These are phyloP conservation scores for Meganola albula DNA, from an alignment of 2,888 invertebrate species.

Conservation along the genomic window DNA sequence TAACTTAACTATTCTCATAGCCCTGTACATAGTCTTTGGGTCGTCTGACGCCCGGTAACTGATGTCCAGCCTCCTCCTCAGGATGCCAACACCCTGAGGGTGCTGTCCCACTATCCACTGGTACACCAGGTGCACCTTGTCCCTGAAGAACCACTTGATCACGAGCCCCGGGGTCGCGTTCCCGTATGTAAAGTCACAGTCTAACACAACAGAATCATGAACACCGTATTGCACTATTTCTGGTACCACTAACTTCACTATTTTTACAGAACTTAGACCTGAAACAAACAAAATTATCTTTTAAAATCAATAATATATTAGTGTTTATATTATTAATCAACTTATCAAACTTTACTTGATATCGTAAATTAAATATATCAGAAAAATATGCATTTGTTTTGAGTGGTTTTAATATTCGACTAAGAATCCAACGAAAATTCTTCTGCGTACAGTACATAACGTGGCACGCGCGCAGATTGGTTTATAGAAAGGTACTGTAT, in stretches of 20 bases:
- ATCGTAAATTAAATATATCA: too few species aligned
- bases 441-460: too few species aligned
- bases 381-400: too few species aligned
- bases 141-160: slow-evolving; percentile 87
- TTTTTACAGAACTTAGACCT: slow-evolving; percentile 78
- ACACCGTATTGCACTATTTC: slow-evolving; percentile 80
- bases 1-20: slow-evolving; percentile 83
- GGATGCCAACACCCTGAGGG: slow-evolving; percentile 81
- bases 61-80: slow-evolving; percentile 78
- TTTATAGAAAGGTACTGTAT: too few species aligned
- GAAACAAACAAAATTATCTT: slow-evolving; percentile 57
- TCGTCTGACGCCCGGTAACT: slow-evolving; percentile 81
- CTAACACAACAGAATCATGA: slow-evolving; percentile 80
- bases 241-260: slow-evolving; percentile 80
- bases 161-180: slow-evolving; percentile 82
- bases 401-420: too few species aligned
- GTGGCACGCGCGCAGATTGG: too few species aligned
- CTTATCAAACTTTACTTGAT: too few species aligned
- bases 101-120: slow-evolving; percentile 86
- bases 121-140: slow-evolving; percentile 82
- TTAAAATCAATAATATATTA: too few species aligned
- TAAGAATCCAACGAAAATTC: too few species aligned
- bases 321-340: too few species aligned
- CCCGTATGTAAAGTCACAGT: slow-evolving; percentile 83
- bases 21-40: slow-evolving; percentile 82